phyloP scores from a whole-genome alignment of 2,797 vertebrate species.

The Loriculus beryllinus region DNA sequence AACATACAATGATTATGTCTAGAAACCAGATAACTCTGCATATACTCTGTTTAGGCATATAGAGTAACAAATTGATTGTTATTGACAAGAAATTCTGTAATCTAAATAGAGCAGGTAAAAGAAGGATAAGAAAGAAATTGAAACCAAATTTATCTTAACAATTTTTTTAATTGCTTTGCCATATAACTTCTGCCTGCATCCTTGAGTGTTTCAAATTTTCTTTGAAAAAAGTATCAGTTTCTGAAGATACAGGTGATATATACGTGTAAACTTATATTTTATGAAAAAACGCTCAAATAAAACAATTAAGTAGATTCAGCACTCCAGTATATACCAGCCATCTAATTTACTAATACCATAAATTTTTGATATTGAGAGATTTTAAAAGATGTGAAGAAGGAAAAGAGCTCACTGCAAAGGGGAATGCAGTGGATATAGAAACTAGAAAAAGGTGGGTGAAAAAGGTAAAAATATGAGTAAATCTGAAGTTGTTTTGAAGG shows the following conservation, averaged over 20 bases:
- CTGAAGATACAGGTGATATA: not conserved
- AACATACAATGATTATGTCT: not conserved
- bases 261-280: not conserved
- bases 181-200: not conserved
- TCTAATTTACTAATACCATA: not conserved
- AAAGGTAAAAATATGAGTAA: not conserved
- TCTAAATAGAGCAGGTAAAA: not conserved
- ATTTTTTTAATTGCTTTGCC: not conserved
- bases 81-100: not conserved
- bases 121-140: not conserved
- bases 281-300: not conserved
- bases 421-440: not conserved
- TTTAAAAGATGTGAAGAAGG: not conserved
- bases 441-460: not conserved
- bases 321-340: not conserved
- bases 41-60: not conserved
- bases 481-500: not conserved
- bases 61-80: not conserved
- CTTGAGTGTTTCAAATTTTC: not conserved
- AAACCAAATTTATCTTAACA: not conserved
- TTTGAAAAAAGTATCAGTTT: not conserved
- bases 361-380: not conserved
- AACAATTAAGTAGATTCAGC: not conserved
- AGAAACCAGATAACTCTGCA: not conserved
- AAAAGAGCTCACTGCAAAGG: not conserved